phyloP scores from a whole-genome alignment of 2,113 vertebrate species.

The Lates calcarifer region DNA sequence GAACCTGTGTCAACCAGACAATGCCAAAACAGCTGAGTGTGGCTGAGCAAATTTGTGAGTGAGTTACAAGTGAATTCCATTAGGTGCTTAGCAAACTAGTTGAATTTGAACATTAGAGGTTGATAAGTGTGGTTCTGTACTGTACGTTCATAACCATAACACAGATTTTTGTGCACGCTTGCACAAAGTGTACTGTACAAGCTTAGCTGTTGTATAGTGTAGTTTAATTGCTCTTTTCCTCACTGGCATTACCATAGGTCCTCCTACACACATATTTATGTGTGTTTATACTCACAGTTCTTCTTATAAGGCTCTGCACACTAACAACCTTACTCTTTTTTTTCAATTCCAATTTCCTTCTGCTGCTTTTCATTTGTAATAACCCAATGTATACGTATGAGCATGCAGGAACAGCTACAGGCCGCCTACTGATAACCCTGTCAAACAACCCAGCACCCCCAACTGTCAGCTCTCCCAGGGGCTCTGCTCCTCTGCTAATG shows the following conservation, averaged over 20 bases:
- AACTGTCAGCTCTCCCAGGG: constrained; percentile 60
- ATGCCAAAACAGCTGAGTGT: neutral
- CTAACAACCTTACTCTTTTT: neutral
- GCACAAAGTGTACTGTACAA: neutral
- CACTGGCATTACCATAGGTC: neutral
- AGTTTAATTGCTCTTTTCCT: neutral
- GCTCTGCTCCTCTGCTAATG: constrained; percentile 69
- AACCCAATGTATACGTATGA: constrained; percentile 59
- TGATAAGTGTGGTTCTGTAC: neutral
- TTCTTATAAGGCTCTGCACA: neutral
- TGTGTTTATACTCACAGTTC: constrained; percentile 2
- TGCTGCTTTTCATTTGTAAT: constrained; percentile 76
- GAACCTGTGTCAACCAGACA: neutral
- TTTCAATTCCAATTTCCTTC: neutral
- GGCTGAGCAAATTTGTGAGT: neutral
- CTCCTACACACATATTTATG: neutral
- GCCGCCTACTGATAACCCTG: constrained; percentile 75
- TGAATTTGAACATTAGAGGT: neutral
- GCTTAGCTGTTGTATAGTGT: neutral
- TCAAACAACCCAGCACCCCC: constrained; percentile 60
- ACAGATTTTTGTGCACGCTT: neutral
- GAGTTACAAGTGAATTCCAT: neutral
- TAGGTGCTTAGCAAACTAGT: neutral
- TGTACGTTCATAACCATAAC: neutral
- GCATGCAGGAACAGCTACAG: constrained; percentile 41